Conservation (phyloP, 2,113 vertebrate genomes). For the Oncorhynchus mykiss region DNA sequence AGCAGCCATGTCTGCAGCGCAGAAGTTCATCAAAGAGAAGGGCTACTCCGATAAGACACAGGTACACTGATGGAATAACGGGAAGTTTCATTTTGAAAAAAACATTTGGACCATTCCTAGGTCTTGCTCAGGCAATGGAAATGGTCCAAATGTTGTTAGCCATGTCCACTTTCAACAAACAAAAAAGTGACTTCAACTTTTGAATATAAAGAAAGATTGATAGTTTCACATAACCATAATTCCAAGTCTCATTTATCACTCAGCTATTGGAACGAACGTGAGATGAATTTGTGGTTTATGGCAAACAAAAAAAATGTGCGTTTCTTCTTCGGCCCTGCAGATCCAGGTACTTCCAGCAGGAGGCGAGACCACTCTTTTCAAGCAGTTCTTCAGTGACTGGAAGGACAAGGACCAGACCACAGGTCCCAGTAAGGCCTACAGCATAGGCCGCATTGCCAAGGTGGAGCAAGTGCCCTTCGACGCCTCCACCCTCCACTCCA, state of each 20-base stretch:
- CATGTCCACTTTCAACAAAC: no score
- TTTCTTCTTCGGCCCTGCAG: conserved; percentile 42
- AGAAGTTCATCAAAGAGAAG: conserved; percentile 74
- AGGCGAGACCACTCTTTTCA: conserved; percentile 74
- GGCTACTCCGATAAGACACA: conserved; percentile 69
- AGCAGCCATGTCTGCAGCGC: conserved; percentile 70
- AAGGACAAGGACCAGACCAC: conserved; percentile 73
- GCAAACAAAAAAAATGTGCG: background rate
- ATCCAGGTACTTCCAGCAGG: conserved; percentile 76
- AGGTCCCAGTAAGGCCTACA: conserved; percentile 68
- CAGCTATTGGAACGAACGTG: background rate
- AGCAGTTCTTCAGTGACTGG: conserved; percentile 80
- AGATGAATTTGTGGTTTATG: background rate
- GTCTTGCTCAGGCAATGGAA: background rate
- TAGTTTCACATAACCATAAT: no score
- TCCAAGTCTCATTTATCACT: no score
- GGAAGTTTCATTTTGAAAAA: no score
- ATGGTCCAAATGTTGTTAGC: no score
- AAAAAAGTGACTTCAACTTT: no score
- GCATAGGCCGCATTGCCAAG: conserved; percentile 68
- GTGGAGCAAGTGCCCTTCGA: conserved; percentile 75
- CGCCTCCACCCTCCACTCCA: conserved; percentile 69
- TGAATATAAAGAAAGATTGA: no score
- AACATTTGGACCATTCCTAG: background rate
- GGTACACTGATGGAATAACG: conserved; percentile 48